Percentiles rank a stretch among this genome's conserved stretches.
Evolutionary conservation across 2,888 invertebrate species (phyloP).

Genomic region (Callimorpha dominula): DNA sequence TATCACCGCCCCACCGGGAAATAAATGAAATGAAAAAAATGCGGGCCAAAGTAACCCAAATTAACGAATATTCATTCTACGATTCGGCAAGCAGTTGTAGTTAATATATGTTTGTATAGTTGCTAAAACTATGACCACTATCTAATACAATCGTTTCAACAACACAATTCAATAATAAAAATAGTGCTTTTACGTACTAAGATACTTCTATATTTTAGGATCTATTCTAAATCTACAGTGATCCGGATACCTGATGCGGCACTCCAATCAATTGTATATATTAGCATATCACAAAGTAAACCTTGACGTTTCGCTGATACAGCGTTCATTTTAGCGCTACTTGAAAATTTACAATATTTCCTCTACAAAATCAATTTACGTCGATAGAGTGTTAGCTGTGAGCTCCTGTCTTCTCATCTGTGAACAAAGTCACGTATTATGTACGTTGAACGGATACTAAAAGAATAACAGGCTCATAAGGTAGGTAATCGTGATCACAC

Average conservation of each 20-base stretch:
- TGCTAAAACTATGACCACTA: too few relatives aligned
- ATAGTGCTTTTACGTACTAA: background rate
- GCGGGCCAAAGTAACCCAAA: too few relatives aligned
- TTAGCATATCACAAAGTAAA: conserved; percentile 51
- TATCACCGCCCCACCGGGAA: too few relatives aligned
- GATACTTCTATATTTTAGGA: background rate
- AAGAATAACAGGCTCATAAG: conserved; percentile 66
- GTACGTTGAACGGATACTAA: conserved; percentile 64
- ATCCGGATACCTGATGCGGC: background rate
- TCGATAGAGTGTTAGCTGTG: conserved; percentile 70
- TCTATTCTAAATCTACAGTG: background rate
- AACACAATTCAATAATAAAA: background rate
- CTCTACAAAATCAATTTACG: conserved; percentile 78
- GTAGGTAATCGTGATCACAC: conserved; percentile 59
- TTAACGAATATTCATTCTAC: too few relatives aligned
- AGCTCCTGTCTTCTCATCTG: conserved; percentile 66
- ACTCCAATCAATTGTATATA: conserved; percentile 52
- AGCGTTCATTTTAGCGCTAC: conserved; percentile 55
- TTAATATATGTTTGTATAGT: too few relatives aligned
- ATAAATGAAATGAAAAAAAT: too few relatives aligned
- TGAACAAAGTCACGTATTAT: conserved; percentile 81
- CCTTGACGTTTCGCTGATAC: conserved; percentile 61
- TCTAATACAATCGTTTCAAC: too few relatives aligned
- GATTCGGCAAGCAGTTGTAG: too few relatives aligned
- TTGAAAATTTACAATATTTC: conserved; percentile 79